Conservation (phyloP, 2,113 vertebrate species). For the Coptodon rendalli region DNA sequence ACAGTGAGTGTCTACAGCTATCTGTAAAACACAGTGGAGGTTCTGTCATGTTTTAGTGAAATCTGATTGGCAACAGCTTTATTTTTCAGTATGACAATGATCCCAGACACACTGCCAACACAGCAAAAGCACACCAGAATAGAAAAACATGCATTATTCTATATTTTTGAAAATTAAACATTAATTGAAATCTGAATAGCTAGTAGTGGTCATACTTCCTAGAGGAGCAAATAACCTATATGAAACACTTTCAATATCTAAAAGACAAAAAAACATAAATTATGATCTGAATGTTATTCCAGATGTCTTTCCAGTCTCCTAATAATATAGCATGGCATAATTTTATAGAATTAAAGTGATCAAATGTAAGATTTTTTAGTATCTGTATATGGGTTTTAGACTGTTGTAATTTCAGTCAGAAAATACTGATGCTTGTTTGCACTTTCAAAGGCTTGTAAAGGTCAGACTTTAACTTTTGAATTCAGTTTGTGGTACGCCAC, state of each 20-base stretch:
- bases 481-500: background rate
- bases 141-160: background rate
- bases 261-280: background rate
- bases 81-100: background rate
- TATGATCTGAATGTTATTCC: background rate
- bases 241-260: background rate
- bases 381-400: background rate
- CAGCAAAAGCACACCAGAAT: background rate
- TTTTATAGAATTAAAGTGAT: background rate
- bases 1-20: background rate
- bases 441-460: background rate
- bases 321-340: background rate
- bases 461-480: slow-evolving; percentile 23
- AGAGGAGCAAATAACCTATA: background rate
- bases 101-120: background rate
- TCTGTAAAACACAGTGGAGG: background rate
- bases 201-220: background rate
- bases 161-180: background rate
- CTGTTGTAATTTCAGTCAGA: background rate
- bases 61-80: background rate
- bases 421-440: background rate
- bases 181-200: background rate
- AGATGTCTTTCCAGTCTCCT: background rate
- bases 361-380: background rate
- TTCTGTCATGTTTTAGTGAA: background rate